Percentiles rank a stretch among this genome's conserved stretches.
Evolutionary conservation across 2,888 invertebrate genomes (phyloP).

Genomic region (Trachelus iudaicus): DNA sequence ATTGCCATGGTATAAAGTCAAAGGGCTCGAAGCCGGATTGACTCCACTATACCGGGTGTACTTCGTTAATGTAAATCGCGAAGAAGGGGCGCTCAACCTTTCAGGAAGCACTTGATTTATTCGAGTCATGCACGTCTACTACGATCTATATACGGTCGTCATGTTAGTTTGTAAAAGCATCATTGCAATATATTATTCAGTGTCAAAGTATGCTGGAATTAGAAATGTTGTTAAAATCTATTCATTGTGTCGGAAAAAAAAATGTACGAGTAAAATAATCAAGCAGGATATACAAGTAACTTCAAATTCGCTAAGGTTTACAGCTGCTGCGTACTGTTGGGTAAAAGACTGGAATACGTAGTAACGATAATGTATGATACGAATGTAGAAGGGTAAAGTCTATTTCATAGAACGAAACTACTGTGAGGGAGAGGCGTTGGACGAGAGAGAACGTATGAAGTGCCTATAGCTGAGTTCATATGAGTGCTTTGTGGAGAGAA

Average conservation of each 20-base stretch:
- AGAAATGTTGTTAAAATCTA: not conserved
- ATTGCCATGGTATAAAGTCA: slow-evolving; percentile 3
- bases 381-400: not conserved
- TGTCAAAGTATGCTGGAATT: not conserved
- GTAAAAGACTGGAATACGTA: not conserved
- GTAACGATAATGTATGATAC: not conserved
- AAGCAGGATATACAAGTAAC: too few species aligned
- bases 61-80: not conserved
- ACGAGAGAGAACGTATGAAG: not conserved
- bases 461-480: not conserved
- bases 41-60: not conserved
- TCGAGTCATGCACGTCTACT: not conserved
- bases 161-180: not conserved
- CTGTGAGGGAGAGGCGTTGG: not conserved
- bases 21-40: slow-evolving; percentile 1
- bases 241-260: too few species aligned
- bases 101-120: not conserved
- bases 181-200: not conserved
- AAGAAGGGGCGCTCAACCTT: not conserved
- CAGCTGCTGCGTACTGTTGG: not conserved
- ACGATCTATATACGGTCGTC: not conserved
- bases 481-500: not conserved
- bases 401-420: not conserved
- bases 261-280: too few species aligned
- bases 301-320: too few species aligned